Percentiles rank a stretch among this genome's conserved stretches.
Conservation (phyloP, 2,888 invertebrate species). For the Agonopterix subpropinquella region DNA sequence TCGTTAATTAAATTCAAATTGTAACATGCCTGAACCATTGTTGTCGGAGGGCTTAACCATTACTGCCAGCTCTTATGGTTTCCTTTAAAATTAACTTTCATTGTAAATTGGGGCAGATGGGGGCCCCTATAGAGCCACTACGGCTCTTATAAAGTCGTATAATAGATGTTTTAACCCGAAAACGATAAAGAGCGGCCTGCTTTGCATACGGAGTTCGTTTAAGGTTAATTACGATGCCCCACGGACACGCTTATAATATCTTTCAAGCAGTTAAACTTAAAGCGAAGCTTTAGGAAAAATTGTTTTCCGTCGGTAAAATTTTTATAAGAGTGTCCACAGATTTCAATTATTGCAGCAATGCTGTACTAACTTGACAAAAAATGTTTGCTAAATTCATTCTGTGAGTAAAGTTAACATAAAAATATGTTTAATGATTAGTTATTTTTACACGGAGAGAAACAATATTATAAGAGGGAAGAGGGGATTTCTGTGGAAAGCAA, state of each 20-base stretch:
- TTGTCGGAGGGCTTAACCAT: slow-evolving; percentile 17
- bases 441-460: too few species aligned
- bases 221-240: slow-evolving; percentile 46
- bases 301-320: too few species aligned
- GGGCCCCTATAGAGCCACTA: slow-evolving; percentile 11
- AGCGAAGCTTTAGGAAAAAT: not conserved
- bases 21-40: slow-evolving; percentile 11
- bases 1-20: slow-evolving; percentile 7
- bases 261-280: slow-evolving; percentile 9
- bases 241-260: slow-evolving; percentile 37
- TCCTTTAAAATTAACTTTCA: slow-evolving; percentile 27
- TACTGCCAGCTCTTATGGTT: slow-evolving; percentile 16
- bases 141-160: slow-evolving; percentile 40
- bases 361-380: too few species aligned
- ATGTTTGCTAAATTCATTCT: too few species aligned
- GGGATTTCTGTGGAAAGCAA: too few species aligned
- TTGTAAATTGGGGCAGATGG: slow-evolving; percentile 22
- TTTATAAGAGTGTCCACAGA: too few species aligned
- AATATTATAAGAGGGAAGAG: too few species aligned
- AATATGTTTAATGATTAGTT: too few species aligned
- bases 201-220: slow-evolving; percentile 51
- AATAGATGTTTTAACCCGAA: slow-evolving; percentile 48
- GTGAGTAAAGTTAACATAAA: too few species aligned
- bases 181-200: slow-evolving; percentile 45
- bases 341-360: too few species aligned